A percentile compares a stretch with the other conserved stretches of the same genome.
Evolutionary conservation across 2,113 vertebrate genomes (phyloP).

Genomic region (Coptodon rendalli): DNA sequence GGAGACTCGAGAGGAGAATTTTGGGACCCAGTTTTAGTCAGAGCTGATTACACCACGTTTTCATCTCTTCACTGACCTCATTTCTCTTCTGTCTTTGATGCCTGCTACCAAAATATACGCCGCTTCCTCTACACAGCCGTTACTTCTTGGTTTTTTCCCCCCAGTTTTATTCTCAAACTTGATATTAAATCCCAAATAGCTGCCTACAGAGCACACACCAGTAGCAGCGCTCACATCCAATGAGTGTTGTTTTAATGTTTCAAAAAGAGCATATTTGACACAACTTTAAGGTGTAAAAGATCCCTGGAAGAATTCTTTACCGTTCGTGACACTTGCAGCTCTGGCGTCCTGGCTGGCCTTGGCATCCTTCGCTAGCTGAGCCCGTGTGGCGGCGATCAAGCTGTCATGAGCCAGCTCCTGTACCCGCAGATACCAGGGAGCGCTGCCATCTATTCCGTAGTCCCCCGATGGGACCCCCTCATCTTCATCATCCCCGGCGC

Average conservation of each 20-base stretch:
- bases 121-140: not conserved
- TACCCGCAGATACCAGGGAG: conserved; percentile 94
- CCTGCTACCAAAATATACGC: not conserved
- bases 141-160: not conserved
- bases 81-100: conserved; percentile 8
- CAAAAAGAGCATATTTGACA: not conserved
- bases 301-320: conserved; percentile 48
- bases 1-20: not conserved
- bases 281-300: not conserved
- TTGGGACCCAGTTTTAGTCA: not conserved
- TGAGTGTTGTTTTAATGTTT: accelerated
- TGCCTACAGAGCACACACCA: not conserved
- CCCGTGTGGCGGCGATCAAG: conserved; percentile 93
- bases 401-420: conserved; percentile 98
- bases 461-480: conserved; percentile 85
- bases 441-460: conserved; percentile 80
- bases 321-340: conserved; percentile 65
- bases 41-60: conserved; percentile 10
- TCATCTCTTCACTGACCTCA: conserved; percentile 18
- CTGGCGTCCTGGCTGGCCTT: conserved; percentile 78
- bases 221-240: not conserved
- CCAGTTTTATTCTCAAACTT: not conserved
- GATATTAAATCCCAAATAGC: not conserved
- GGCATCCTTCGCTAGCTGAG: conserved; percentile 89
- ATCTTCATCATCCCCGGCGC: conserved; percentile 86